These are phyloP conservation scores for Smittia sp. DNA, from an alignment of 2,888 invertebrate genomes.

Conservation along the genomic window DNA sequence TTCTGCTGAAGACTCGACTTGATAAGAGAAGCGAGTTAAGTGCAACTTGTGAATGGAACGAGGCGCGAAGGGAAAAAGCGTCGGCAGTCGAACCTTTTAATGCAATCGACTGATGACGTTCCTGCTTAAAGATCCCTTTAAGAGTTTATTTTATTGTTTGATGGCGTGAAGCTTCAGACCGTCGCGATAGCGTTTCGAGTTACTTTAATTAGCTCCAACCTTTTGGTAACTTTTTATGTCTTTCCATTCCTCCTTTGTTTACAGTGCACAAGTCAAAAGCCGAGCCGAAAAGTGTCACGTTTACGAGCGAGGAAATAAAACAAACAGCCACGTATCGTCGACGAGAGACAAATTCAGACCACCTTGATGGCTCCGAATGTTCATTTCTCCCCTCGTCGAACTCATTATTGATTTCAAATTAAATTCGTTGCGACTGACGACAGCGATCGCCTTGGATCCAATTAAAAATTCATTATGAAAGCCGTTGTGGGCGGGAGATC, in stretches of 20 bases:
- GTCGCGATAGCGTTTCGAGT: slow-evolving; percentile 43
- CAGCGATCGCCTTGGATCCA: background rate
- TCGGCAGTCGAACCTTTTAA: too few species aligned
- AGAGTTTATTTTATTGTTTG: slow-evolving; percentile 42
- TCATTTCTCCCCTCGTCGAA: background rate
- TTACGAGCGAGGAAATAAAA: background rate
- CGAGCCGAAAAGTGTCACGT: background rate
- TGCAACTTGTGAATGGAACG: background rate
- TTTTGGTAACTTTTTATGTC: background rate
- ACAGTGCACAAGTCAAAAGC: background rate
- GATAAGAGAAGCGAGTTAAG: too few species aligned
- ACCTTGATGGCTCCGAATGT: slow-evolving; percentile 2
- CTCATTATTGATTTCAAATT: slow-evolving; percentile 4
- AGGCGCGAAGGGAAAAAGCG: background rate
- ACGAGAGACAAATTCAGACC: background rate
- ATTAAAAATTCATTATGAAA: background rate
- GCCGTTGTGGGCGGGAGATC: too few species aligned
- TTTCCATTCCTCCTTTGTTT: background rate
- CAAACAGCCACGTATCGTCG: background rate
- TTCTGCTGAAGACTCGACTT: background rate
- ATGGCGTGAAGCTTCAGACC: slow-evolving; percentile 29
- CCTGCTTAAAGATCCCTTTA: background rate
- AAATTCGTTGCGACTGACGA: slow-evolving; percentile 23
- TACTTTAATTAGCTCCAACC: slow-evolving; percentile 43
- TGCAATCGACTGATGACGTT: too few species aligned